Base-by-base conservation (phyloP, 2,888 invertebrate genomes). In the Quadroppia sp. region DNA sequence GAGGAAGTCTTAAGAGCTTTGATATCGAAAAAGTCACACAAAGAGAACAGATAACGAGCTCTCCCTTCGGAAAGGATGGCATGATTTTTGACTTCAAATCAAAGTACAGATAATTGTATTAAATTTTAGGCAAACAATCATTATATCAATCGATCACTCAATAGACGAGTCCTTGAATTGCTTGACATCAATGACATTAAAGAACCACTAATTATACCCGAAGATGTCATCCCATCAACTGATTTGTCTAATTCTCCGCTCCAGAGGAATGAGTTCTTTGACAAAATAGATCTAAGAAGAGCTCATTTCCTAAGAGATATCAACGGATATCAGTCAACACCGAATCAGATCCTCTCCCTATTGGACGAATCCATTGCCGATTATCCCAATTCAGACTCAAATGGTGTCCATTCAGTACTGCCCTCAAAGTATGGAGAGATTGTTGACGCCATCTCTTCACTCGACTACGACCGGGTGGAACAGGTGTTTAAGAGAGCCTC, bases 161-260 rank as follows among this genome's bases (percentile, higher is more conserved):
- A 11, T 59, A 59, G 59, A 59, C 59, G 59, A 28, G 59, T 59
- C 13, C 59, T 59, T n/a, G 59, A 59, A 59, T 17, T 59, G 59
- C 59, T 59, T 59, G 7, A 2, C 23, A 30, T 59, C 28, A 23
- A 59, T 28, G 17, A 59, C 17, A 59, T 59, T 2, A 28, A 11
- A 30, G 6, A 59, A 3, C 13, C 59, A 23, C 30, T 59, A 28
- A 28, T 59, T 6, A 59, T 59, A 30, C 30, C 59, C 2, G 28
- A 59, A 28, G 59, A 59, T 59, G 28, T 59, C 4, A 25, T 59
- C 28, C 59, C 59, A 59, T 59, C 59, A 25, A 59, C 30, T 59
- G 59, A 59, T 30, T 32, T 59, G 59, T 59, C 28, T 4, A 59
- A 59, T 30, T 59, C 59, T 71, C 71, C 71, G 45, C 71, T 50